A percentile compares a stretch with the other conserved stretches of the same genome.
Conservation (phyloP, 2,888 invertebrate genomes). For the Hypomecis atomaria region DNA sequence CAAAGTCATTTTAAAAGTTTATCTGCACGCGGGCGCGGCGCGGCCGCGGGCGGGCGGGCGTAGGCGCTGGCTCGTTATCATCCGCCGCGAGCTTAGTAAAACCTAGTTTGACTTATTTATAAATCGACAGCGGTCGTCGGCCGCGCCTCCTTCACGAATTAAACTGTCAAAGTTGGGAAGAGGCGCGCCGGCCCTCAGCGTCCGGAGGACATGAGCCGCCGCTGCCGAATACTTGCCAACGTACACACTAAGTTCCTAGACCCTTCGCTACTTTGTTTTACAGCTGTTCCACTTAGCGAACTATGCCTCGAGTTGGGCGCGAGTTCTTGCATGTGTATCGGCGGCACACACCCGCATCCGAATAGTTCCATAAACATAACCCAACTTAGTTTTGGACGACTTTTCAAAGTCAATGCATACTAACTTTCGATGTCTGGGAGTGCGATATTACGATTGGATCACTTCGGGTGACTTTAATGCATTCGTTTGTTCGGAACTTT, state of each 20-base stretch:
- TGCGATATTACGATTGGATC: slow-evolving; percentile 84
- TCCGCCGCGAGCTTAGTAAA: slow-evolving; percentile 76
- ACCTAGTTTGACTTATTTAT: slow-evolving; percentile 83
- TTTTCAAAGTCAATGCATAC: slow-evolving; percentile 85
- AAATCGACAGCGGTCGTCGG: slow-evolving; percentile 73
- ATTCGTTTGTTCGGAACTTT: slow-evolving; percentile 83
- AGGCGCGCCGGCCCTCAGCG: slow-evolving; percentile 44
- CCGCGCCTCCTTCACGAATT: slow-evolving; percentile 64
- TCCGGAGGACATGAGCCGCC: slow-evolving; percentile 64
- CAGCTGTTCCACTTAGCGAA: slow-evolving; percentile 85
- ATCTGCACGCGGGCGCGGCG: slow-evolving; percentile 79
- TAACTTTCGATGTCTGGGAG: slow-evolving; percentile 83
- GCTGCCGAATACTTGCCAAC: slow-evolving; percentile 72
- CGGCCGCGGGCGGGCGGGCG: slow-evolving; percentile 58
- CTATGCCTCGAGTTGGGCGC: slow-evolving; percentile 83
- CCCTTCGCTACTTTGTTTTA: slow-evolving; percentile 85
- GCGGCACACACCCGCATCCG: slow-evolving; percentile 81
- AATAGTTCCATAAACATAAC: slow-evolving; percentile 85
- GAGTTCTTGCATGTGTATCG: slow-evolving; percentile 84
- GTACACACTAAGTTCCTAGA: slow-evolving; percentile 83
- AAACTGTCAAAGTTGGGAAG: slow-evolving; percentile 75
- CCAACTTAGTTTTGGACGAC: slow-evolving; percentile 84
- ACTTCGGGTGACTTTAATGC: slow-evolving; percentile 82
- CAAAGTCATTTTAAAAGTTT: slow-evolving; percentile 86
- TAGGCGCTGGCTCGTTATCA: slow-evolving; percentile 78